Base-by-base conservation (phyloP, 2,113 vertebrate species). In the Cinclus mexicanus region DNA sequence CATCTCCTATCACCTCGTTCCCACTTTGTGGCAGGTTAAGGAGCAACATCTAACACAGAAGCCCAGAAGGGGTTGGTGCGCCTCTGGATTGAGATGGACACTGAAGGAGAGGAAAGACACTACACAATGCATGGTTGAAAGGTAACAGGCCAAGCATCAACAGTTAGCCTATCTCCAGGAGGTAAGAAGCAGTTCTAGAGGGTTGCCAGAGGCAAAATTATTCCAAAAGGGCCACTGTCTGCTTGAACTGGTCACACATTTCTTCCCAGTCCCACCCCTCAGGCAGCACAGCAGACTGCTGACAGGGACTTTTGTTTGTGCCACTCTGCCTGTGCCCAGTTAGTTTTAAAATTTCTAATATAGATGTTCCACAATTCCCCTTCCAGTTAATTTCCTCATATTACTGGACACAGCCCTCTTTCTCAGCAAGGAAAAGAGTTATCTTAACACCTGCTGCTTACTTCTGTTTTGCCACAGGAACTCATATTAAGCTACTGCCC, bases 321-420 rank as follows among this genome's bases (percentile, higher is more conserved):
- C 7, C 29, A 31, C 11, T 31, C 22, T 18, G 23, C 17, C 7
- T 2, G 1, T 3, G 9, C 7, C 8, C 31, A 69, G 5, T 47
- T 26, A 55, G 11, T 50, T 63, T 26, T 49, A 50, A 55, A 68
- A 77, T 33, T n/a, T 87, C 41, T 90, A 52, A 59, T 59, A 5
- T 9, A 44, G 9, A 29, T 49, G 22, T 77, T 59, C 33, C 16
- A 68, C 46, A 41, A 35, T 64, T 41, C 22, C 9, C 13, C 15
- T 37, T 11, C 28, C 14, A 12, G 3, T 53, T 28, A 24, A 39
- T 35, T 41, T 68, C 39, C 53, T 71, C 24, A 71, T 23, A 9
- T 16, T 35, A 46, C 33, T 10, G 33, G 41, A 60, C 22, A 50
- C 9, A 19, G 31, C 3, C 6, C 6, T 39, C 59, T 22, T 44